A percentile compares a stretch with the other conserved stretches of the same genome.
Conservation (phyloP, 1,140 invertebrate species). For the Bombus breviceps region DNA sequence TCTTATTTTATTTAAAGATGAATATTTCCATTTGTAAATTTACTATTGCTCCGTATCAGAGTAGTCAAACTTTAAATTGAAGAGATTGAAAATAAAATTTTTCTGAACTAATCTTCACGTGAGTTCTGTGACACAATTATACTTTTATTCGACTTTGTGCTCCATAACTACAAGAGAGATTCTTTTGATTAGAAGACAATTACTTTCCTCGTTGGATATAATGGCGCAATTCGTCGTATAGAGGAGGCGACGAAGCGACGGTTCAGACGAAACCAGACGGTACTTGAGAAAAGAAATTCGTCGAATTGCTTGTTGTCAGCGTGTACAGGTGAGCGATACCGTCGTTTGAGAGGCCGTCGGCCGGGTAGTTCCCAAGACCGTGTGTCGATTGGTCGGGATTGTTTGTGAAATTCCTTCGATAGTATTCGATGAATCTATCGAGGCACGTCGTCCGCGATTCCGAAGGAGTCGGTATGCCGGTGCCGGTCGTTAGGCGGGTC, state of each 20-base stretch:
- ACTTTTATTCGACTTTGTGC: too few relatives aligned
- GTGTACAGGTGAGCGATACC: conserved; percentile 72
- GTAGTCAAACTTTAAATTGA: background rate
- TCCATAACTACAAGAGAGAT: background rate
- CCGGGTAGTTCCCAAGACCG: conserved; percentile 79
- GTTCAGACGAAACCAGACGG: background rate
- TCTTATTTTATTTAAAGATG: background rate
- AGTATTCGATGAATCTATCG: conserved; percentile 84
- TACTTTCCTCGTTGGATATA: background rate
- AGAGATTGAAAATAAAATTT: background rate
- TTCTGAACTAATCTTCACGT: background rate
- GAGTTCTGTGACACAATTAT: too few relatives aligned
- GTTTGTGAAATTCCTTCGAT: conserved; percentile 82
- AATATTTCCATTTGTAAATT: background rate
- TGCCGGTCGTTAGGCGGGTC: conserved; percentile 77
- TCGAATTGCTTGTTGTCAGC: conserved; percentile 65
- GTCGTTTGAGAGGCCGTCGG: conserved; percentile 75
- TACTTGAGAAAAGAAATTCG: conserved; percentile 36
- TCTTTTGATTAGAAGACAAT: background rate
- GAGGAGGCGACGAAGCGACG: background rate
- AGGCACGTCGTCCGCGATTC: conserved; percentile 78
- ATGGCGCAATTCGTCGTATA: background rate
- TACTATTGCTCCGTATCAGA: background rate
- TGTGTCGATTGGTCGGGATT: conserved; percentile 81
- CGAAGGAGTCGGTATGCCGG: conserved; percentile 70